Evolutionary conservation across 2,888 invertebrate species (phyloP).

Genomic region (Caradrina clavipalpis): DNA sequence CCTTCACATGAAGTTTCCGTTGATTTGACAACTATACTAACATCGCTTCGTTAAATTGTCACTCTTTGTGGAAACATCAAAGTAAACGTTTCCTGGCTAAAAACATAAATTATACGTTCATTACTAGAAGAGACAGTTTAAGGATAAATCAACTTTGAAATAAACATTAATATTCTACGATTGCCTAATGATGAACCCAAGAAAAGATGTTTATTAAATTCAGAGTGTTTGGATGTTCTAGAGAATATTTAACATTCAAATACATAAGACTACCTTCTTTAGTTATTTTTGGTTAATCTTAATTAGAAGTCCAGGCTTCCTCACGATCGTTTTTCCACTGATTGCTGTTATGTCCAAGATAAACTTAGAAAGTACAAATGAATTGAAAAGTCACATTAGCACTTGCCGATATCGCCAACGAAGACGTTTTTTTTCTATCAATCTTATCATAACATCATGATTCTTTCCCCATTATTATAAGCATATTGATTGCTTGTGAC

Average conservation of each 20-base stretch:
- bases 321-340: too few species aligned
- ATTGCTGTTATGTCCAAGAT: too few species aligned
- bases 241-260: not conserved
- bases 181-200: not conserved
- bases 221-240: not conserved
- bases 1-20: constrained; percentile 12
- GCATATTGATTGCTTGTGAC: constrained; percentile 33
- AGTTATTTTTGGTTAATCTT: not conserved
- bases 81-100: constrained; percentile 66
- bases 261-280: not conserved
- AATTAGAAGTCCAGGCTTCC: too few species aligned
- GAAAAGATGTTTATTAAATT: not conserved
- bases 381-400: too few species aligned
- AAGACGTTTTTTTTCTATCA: not conserved
- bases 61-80: constrained; percentile 66
- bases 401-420: too few species aligned
- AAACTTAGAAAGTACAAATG: too few species aligned
- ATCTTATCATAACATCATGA: constrained; percentile 4
- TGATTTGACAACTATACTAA: constrained; percentile 23
- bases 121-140: constrained; percentile 43
- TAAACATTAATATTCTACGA: not conserved
- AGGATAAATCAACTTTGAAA: constrained; percentile 24
- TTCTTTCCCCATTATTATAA: not conserved
- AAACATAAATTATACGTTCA: constrained; percentile 67
- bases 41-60: constrained; percentile 21